Percentiles rank a stretch among this genome's conserved stretches.
phyloP scores from a whole-genome alignment of 1,140 invertebrate species.

The Hydropsyche tenuis region DNA sequence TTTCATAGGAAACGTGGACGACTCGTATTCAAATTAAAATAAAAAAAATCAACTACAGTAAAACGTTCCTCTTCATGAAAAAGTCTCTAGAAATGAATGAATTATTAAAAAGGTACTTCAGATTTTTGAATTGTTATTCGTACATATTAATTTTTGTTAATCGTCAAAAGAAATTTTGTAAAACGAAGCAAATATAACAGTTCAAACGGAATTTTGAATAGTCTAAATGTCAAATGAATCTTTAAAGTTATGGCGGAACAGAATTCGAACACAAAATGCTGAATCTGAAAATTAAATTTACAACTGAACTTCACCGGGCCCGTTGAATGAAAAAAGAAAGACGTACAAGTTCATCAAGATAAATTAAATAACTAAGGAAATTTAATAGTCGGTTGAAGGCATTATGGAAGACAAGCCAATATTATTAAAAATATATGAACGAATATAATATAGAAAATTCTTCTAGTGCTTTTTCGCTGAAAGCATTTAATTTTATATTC shows the following conservation, averaged over 20 bases:
- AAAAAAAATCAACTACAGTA: background rate
- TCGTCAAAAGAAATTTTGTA: background rate
- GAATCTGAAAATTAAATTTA: too few relatives aligned
- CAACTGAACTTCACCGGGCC: too few relatives aligned
- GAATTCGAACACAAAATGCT: too few relatives aligned
- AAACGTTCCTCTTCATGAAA: background rate
- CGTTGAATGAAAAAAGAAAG: too few relatives aligned
- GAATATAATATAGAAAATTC: conserved; percentile 15
- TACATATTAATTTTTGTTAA: conserved; percentile 12
- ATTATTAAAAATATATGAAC: conserved; percentile 14
- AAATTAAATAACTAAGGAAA: too few relatives aligned
- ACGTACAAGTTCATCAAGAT: too few relatives aligned
- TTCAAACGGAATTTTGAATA: too few relatives aligned
- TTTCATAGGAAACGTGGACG: background rate
- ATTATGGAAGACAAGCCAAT: background rate
- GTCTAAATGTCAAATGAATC: too few relatives aligned
- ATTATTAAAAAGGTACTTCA: background rate
- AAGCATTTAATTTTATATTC: conserved; percentile 22
- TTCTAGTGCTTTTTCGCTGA: background rate
- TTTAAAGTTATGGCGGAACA: too few relatives aligned
- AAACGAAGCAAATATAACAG: background rate
- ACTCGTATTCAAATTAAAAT: conserved; percentile 7
- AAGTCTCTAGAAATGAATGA: background rate
- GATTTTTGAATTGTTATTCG: background rate
- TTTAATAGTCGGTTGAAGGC: background rate